Percentiles rank a stretch among this genome's conserved stretches.
These are phyloP conservation scores for Melanerpes formicivorus DNA, from an alignment of 2,113 vertebrate genomes.

Conservation along the genomic window DNA sequence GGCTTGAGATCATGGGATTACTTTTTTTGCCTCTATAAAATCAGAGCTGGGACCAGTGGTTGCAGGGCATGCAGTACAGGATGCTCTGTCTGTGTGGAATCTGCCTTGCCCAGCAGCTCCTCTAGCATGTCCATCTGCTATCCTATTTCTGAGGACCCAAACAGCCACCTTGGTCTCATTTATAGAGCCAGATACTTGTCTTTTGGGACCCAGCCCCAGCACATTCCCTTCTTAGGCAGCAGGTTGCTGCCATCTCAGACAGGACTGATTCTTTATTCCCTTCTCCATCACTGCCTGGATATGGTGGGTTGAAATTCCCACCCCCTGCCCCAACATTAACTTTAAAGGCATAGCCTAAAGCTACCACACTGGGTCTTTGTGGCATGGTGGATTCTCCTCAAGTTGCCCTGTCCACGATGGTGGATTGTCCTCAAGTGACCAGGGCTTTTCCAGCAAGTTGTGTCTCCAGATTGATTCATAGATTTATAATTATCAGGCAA, in stretches of 20 bases:
- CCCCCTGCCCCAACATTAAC: no score
- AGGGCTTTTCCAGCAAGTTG: not conserved
- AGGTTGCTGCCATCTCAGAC: not conserved
- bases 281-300: not conserved
- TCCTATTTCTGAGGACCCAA: not conserved
- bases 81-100: rapidly evolving
- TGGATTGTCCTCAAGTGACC: not conserved
- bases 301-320: no score
- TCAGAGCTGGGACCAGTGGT: rapidly evolving
- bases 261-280: not conserved
- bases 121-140: not conserved
- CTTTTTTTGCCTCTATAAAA: not conserved
- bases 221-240: not conserved
- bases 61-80: not conserved
- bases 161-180: not conserved
- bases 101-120: not conserved
- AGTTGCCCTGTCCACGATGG: no score
- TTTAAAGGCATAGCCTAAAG: no score
- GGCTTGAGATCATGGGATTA: not conserved
- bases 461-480: not conserved
- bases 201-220: not conserved
- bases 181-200: not conserved
- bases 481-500: not conserved
- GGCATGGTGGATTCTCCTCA: not conserved
- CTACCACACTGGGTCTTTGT: not conserved